phyloP scores from a whole-genome alignment of 2,797 vertebrate genomes.

The Phrynocephalus guinanensis region DNA sequence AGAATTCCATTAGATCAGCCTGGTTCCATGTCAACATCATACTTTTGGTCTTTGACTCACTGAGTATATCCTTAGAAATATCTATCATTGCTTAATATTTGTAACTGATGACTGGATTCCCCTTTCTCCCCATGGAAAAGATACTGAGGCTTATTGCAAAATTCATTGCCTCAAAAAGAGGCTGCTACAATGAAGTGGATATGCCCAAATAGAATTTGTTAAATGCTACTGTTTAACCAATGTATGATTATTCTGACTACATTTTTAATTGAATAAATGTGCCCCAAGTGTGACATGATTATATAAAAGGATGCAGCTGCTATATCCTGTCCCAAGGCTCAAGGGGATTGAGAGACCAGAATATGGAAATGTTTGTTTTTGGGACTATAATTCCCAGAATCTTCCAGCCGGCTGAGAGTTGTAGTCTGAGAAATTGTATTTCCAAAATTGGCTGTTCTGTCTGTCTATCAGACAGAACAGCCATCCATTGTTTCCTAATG shows the following conservation, averaged over 20 bases:
- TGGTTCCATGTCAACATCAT: slow-evolving; percentile 21
- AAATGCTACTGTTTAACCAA: neutral
- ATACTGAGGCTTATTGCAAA: neutral
- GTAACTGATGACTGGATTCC: neutral
- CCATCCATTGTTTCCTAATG: neutral
- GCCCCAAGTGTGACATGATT: neutral
- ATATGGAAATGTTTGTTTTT: too few relatives aligned
- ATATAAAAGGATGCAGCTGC: neutral
- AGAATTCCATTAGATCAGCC: neutral
- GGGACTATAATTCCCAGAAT: too few relatives aligned
- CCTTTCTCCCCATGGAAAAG: neutral
- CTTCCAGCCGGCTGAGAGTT: too few relatives aligned
- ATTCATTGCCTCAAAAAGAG: neutral
- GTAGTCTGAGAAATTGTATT: too few relatives aligned
- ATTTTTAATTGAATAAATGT: neutral
- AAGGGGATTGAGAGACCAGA: too few relatives aligned
- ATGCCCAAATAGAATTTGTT: neutral
- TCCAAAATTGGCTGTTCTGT: neutral
- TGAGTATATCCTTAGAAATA: slow-evolving; percentile 21
- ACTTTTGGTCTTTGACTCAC: neutral
- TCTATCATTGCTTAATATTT: slow-evolving; percentile 11
- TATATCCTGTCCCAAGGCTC: neutral
- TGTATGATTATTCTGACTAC: neutral
- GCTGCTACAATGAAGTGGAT: neutral
- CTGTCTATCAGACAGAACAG: neutral